A percentile compares a stretch with the other conserved stretches of the same genome.
phyloP scores from a whole-genome alignment of 1,140 invertebrate genomes.

The Cotesia glomerata region DNA sequence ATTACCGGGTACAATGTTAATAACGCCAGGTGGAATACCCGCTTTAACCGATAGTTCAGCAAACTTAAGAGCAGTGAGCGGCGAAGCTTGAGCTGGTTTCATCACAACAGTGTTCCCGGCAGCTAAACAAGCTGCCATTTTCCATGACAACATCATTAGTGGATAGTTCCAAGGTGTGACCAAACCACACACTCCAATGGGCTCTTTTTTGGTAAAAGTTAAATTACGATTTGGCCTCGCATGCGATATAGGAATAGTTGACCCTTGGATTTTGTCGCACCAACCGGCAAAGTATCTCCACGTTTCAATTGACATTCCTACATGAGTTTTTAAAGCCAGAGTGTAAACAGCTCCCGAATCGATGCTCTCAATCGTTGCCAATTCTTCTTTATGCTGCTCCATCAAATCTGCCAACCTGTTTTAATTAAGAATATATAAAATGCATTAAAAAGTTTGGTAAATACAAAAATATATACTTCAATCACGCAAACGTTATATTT shows the following conservation, averaged over 20 bases:
- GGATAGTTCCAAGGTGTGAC: conserved; percentile 99
- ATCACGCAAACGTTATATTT: too few relatives aligned
- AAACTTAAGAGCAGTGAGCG: conserved; percentile 92
- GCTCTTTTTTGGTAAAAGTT: conserved; percentile 87
- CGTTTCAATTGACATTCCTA: conserved; percentile 93
- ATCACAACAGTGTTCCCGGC: conserved; percentile 93
- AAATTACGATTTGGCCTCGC: conserved; percentile 90
- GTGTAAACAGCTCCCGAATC: conserved; percentile 97
- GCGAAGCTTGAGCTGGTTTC: conserved; percentile 92
- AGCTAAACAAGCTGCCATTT: conserved; percentile 94
- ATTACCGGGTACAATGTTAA: conserved; percentile 89
- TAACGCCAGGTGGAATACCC: conserved; percentile 92
- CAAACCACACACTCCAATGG: conserved; percentile 90
- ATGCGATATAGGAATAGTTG: conserved; percentile 87
- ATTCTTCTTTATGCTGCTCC: conserved; percentile 91
- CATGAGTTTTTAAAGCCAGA: conserved; percentile 90
- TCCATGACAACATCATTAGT: conserved; percentile 98
- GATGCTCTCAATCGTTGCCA: conserved; percentile 90
- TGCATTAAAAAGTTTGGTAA: too few relatives aligned
- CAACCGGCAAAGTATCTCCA: conserved; percentile 94
- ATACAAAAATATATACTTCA: too few relatives aligned
- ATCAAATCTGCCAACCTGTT: conserved; percentile 87
- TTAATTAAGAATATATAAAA: conserved; percentile 19
- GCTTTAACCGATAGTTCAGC: conserved; percentile 85
- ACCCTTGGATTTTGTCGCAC: conserved; percentile 93